Percentiles rank a stretch among this genome's conserved stretches.
These are phyloP conservation scores for Rhizomys pruinosus DNA, from an alignment of 2,113 vertebrate species.

Conservation along the genomic window DNA sequence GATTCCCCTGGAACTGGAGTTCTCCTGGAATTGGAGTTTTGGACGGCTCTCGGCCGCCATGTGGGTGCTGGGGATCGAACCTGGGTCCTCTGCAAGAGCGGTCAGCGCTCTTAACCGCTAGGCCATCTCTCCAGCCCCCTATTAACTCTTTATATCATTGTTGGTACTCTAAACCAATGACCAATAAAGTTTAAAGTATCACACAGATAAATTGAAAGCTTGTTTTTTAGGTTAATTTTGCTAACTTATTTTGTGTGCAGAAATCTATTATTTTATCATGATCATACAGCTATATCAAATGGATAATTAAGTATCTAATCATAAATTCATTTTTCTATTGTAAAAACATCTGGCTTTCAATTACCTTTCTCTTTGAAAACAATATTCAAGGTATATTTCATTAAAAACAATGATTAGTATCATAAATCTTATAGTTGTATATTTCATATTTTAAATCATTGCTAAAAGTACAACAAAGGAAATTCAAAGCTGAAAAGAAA, in stretches of 20 bases:
- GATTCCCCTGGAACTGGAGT: too few species aligned
- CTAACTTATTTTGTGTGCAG: background rate
- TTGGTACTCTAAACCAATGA: slow-evolving; percentile 73
- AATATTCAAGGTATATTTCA: slow-evolving; percentile 47
- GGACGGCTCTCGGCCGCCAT: too few species aligned
- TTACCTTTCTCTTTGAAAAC: background rate
- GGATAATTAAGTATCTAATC: background rate
- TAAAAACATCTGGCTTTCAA: slow-evolving; percentile 27
- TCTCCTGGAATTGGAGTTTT: too few species aligned
- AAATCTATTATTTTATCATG: slow-evolving; percentile 6
- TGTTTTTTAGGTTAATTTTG: slow-evolving; percentile 27
- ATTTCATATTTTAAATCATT: slow-evolving; percentile 15
- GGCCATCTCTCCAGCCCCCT: too few species aligned
- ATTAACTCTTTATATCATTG: slow-evolving; percentile 67
- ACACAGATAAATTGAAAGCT: slow-evolving; percentile 21
- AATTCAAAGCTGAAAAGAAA: slow-evolving; percentile 18
- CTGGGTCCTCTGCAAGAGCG: too few species aligned
- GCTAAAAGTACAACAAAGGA: slow-evolving; percentile 28
- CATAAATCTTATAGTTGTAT: background rate
- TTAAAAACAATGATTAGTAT: background rate
- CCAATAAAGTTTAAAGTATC: slow-evolving; percentile 78
- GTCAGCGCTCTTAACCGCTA: too few species aligned
- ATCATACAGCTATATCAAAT: slow-evolving; percentile 4
- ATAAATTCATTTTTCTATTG: slow-evolving; percentile 48
- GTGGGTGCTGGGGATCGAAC: too few species aligned